Conservation (phyloP, 2,113 vertebrate genomes). For the Panthera tigris region DNA sequence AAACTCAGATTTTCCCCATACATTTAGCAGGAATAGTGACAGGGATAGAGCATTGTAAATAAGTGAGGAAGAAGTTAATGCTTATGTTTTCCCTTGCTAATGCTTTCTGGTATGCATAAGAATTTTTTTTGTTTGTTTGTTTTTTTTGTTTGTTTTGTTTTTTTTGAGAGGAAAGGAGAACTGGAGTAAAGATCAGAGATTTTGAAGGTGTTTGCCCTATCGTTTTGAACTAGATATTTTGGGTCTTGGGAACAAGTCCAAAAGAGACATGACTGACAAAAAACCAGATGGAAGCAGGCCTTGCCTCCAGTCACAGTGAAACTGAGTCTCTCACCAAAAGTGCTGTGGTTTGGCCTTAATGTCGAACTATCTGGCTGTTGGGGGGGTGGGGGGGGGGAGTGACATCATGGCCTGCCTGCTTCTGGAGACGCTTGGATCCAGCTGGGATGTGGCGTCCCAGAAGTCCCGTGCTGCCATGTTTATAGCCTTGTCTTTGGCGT, state of each 20-base stretch:
- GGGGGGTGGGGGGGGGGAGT: neutral
- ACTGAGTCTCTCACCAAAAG: slow-evolving; percentile 68
- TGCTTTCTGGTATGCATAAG: neutral
- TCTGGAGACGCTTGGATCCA: neutral
- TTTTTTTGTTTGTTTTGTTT: neutral
- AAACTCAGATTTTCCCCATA: neutral
- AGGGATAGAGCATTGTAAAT: neutral
- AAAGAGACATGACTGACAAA: slow-evolving; percentile 73
- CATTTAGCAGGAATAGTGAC: neutral
- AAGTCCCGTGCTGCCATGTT: slow-evolving; percentile 49
- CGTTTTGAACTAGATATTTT: slow-evolving; percentile 52
- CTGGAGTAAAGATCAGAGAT: neutral
- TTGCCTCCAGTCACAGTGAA: slow-evolving; percentile 65
- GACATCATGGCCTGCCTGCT: slow-evolving; percentile 2
- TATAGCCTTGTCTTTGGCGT: slow-evolving; percentile 58
- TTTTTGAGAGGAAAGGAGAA: neutral
- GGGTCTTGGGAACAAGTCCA: slow-evolving; percentile 51
- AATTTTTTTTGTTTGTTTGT: neutral
- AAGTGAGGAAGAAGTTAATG: neutral
- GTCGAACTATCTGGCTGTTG: neutral
- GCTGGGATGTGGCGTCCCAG: neutral
- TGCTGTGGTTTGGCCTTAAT: slow-evolving; percentile 28
- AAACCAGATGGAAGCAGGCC: neutral
- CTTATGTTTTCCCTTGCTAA: neutral
- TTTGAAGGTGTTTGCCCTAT: neutral